phyloP scores from a whole-genome alignment of 2,888 invertebrate species.

The Rhagonycha lutea region DNA sequence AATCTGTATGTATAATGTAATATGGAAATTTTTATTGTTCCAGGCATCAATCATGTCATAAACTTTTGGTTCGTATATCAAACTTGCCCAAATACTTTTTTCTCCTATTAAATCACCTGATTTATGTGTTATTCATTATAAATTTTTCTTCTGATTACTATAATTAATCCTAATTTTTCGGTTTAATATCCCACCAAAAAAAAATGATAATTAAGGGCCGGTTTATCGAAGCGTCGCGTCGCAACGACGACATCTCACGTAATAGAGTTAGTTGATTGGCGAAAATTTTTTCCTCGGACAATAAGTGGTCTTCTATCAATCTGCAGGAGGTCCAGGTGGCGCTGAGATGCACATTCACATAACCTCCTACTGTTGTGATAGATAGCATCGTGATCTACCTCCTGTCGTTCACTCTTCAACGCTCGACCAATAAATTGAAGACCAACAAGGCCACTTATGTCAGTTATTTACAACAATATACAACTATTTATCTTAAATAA shows the following conservation, averaged over 20 bases:
- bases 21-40: constrained; percentile 5
- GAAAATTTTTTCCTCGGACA: not conserved
- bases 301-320: constrained; percentile 46
- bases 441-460: constrained; percentile 22
- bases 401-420: constrained; percentile 46
- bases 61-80: not conserved
- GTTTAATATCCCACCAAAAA: not conserved
- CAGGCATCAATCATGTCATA: constrained; percentile 2
- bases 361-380: constrained; percentile 47
- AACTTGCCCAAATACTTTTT: not conserved
- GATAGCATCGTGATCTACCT: constrained; percentile 51
- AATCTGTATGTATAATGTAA: constrained; percentile 3
- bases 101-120: not conserved
- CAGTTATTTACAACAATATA: constrained; percentile 24
- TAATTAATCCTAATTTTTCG: not conserved
- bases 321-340: constrained; percentile 51
- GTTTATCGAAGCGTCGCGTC: not conserved
- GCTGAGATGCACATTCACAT: constrained; percentile 48
- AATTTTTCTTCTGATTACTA: not conserved
- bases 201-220: not conserved
- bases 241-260: not conserved
- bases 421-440: constrained; percentile 40
- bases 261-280: not conserved
- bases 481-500: constrained; percentile 2
- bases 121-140: not conserved